Percentiles rank a stretch among this genome's conserved stretches.
phyloP scores from a whole-genome alignment of 2,113 vertebrate species.

The Gambusia affinis region DNA sequence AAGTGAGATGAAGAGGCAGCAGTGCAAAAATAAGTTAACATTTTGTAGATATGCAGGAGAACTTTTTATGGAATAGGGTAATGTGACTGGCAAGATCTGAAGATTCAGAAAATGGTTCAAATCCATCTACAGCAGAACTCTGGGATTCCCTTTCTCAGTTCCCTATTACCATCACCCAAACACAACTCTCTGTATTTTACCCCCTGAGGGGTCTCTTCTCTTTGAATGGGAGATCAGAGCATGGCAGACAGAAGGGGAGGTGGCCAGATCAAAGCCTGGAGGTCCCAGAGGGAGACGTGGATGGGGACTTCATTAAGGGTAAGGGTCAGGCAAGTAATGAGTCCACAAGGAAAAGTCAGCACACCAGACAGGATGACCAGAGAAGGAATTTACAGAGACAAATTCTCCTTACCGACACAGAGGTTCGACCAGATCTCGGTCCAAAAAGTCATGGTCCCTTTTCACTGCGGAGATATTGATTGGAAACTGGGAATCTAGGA shows the following conservation, averaged over 20 bases:
- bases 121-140: constrained; percentile 37
- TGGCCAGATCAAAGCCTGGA: constrained; percentile 58
- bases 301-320: constrained; percentile 60
- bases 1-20: constrained; percentile 1
- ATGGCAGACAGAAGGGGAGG: constrained; percentile 38
- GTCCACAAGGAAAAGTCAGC: constrained; percentile 19
- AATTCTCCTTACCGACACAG: constrained; percentile 88
- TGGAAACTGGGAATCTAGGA: constrained; percentile 91
- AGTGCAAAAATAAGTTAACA: constrained; percentile 5
- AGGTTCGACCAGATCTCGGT: constrained; percentile 96
- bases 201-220: constrained; percentile 55
- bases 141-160: constrained; percentile 36
- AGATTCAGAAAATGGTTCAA: constrained; percentile 33
- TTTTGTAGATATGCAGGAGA: background rate
- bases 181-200: constrained; percentile 1
- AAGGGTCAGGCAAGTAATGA: constrained; percentile 56
- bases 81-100: constrained; percentile 36
- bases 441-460: constrained; percentile 97
- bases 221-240: constrained; percentile 70
- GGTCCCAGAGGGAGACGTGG: constrained; percentile 41
- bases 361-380: constrained; percentile 2
- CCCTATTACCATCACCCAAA: constrained; percentile 22
- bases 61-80: background rate
- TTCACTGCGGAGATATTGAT: constrained; percentile 94
- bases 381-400: constrained; percentile 7